Percentiles rank a stretch among this genome's conserved stretches.
phyloP scores from a whole-genome alignment of 2,797 vertebrate genomes.

The Phataginus tricuspis region DNA sequence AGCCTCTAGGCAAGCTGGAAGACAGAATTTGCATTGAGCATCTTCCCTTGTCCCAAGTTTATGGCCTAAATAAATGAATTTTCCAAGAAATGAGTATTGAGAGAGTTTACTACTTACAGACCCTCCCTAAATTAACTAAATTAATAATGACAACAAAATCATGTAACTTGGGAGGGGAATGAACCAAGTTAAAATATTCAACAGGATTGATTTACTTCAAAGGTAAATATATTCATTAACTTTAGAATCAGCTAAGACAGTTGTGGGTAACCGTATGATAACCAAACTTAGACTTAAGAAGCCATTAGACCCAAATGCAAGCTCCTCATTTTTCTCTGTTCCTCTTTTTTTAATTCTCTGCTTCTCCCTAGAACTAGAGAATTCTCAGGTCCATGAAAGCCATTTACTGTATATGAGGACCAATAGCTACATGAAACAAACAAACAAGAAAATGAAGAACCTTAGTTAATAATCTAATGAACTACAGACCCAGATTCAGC shows the following conservation, averaged over 20 bases:
- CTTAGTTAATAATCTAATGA: not conserved
- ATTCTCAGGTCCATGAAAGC: not conserved
- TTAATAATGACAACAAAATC: not conserved
- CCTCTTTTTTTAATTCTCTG: not conserved
- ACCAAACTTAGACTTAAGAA: not conserved
- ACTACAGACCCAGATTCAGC: not conserved
- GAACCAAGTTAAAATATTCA: not conserved
- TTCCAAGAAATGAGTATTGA: not conserved
- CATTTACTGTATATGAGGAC: not conserved
- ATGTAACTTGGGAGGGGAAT: not conserved
- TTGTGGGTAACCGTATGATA: not conserved
- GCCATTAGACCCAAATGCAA: not conserved
- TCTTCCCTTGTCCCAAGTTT: not conserved
- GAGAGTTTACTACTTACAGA: not conserved
- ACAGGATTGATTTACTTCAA: not conserved
- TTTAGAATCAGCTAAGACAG: not conserved
- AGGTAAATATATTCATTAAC: not conserved
- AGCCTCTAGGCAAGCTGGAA: not conserved
- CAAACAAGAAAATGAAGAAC: not conserved
- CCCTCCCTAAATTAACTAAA: not conserved
- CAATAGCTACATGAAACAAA: not conserved
- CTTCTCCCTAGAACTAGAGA: constrained; percentile 20
- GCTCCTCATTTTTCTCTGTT: not conserved
- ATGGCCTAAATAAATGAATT: not conserved
- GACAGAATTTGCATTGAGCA: not conserved